phyloP scores from a whole-genome alignment of 2,797 vertebrate genomes.

The Remorina albescens region DNA sequence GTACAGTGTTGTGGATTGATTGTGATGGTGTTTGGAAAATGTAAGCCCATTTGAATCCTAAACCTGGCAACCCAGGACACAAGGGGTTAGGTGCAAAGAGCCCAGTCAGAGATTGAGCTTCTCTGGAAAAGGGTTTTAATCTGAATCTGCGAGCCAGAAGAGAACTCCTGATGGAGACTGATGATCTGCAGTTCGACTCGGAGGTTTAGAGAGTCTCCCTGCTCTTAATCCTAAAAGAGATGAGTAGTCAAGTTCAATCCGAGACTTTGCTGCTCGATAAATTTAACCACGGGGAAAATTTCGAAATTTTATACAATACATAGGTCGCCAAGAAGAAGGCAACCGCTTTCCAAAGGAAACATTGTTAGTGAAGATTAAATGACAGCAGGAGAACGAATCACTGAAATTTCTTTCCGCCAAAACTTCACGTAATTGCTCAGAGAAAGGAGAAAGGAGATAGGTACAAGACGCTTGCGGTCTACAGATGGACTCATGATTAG shows the following conservation, averaged over 20 bases:
- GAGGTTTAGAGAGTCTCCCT: not conserved
- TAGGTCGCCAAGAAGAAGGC: not conserved
- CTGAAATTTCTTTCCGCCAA: not conserved
- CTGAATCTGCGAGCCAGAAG: conserved; percentile 15
- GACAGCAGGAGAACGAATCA: not conserved
- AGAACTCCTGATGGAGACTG: conserved; percentile 13
- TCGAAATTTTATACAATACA: not conserved
- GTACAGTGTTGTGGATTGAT: conserved; percentile 30
- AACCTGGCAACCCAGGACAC: conserved; percentile 35
- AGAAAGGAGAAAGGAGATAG: too few relatives aligned
- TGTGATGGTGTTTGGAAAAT: conserved; percentile 52
- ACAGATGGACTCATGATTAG: too few relatives aligned
- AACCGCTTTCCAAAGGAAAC: not conserved
- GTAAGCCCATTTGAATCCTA: conserved; percentile 3
- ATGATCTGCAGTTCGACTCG: conserved; percentile 12
- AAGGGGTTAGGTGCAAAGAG: conserved; percentile 1
- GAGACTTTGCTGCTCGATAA: not conserved
- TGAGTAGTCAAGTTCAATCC: not conserved
- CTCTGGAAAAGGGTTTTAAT: conserved; percentile 36
- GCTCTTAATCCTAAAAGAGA: not conserved
- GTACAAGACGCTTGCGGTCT: too few relatives aligned
- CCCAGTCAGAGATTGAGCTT: not conserved
- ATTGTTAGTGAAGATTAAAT: not conserved
- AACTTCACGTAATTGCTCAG: too few relatives aligned
- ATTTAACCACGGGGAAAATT: not conserved